These are phyloP conservation scores for Atta colombica DNA, from an alignment of 1,140 invertebrate genomes.

Conservation along the genomic window DNA sequence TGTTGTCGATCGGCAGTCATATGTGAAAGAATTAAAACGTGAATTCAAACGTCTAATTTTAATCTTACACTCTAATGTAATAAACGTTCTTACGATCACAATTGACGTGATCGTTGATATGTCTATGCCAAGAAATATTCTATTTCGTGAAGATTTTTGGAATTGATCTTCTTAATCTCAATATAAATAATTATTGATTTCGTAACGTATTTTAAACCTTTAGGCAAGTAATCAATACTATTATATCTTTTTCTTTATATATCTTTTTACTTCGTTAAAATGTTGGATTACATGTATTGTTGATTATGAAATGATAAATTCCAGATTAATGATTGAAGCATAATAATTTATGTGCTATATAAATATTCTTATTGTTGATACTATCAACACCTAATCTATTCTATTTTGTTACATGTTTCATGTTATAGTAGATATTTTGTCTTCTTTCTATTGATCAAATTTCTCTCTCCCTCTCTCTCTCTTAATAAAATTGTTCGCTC, in stretches of 20 bases:
- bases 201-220: neutral
- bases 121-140: neutral
- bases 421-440: neutral
- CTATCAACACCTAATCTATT: no score
- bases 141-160: neutral
- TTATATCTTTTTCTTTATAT: neutral
- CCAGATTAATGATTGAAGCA: no score
- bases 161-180: neutral
- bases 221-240: neutral
- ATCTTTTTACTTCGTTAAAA: neutral
- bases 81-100: slow-evolving; percentile 1
- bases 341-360: no score
- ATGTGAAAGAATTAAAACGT: neutral
- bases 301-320: no score
- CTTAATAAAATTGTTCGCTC: no score
- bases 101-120: neutral
- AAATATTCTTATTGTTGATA: no score
- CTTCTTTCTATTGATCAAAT: neutral
- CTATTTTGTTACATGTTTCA: neutral
- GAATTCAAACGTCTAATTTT: neutral
- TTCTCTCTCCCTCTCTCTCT: neutral
- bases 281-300: no score
- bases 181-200: neutral
- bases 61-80: neutral
- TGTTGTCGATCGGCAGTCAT: neutral